Evolutionary conservation across 2,113 vertebrate genomes (phyloP).

Genomic region (Bos javanicus): DNA sequence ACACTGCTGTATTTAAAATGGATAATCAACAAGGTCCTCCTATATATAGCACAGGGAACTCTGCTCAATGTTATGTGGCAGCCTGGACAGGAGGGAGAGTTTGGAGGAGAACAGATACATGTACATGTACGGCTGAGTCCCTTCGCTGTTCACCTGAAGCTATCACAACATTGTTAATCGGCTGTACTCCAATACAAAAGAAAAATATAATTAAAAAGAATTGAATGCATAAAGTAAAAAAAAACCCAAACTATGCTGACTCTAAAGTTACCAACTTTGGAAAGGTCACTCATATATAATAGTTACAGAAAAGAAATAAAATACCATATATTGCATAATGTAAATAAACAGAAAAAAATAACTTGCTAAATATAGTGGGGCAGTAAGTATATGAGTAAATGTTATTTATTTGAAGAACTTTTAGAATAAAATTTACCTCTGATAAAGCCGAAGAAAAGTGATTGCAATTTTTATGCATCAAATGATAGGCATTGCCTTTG

Average conservation of each 20-base stretch:
- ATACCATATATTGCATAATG: not conserved
- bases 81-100: not conserved
- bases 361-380: not conserved
- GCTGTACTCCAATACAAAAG: not conserved
- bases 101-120: not conserved
- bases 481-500: conserved; percentile 98
- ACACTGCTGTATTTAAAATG: not conserved
- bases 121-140: not conserved
- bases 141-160: not conserved
- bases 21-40: not conserved
- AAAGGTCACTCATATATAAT: not conserved
- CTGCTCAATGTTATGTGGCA: not conserved
- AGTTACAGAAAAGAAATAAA: not conserved
- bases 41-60: not conserved
- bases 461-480: conserved; percentile 99
- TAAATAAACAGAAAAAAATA: not conserved
- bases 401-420: not conserved
- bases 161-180: not conserved
- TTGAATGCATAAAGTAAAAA: not conserved
- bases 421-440: conserved; percentile 84
- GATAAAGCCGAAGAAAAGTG: conserved; percentile 98
- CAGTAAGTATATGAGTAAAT: not conserved
- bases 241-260: not conserved
- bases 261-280: not conserved
- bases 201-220: not conserved